phyloP scores from a whole-genome alignment of 2,797 vertebrate species.

The Euphonia xanthogaster region DNA sequence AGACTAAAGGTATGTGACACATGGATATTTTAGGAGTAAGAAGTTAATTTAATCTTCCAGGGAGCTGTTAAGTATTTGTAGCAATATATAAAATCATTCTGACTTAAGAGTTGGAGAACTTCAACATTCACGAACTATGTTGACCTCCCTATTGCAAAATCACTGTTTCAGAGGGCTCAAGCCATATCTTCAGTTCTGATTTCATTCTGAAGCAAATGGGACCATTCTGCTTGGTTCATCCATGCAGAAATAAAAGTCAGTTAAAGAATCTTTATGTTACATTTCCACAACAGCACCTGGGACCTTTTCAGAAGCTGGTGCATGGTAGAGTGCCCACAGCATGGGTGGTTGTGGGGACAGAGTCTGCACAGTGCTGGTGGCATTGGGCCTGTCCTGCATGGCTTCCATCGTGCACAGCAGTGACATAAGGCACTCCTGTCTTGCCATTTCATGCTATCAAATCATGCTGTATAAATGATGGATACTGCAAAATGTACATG shows the following conservation, averaged over 20 bases:
- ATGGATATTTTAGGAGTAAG: not conserved
- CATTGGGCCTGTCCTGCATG: too few relatives aligned
- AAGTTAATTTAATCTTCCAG: not conserved
- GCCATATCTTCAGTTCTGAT: not conserved
- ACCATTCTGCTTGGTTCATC: not conserved
- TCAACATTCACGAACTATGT: not conserved
- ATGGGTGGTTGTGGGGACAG: not conserved
- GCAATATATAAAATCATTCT: not conserved
- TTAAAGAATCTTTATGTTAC: not conserved
- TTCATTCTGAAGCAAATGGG: not conserved
- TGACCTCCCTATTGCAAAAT: not conserved
- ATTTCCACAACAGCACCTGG: not conserved
- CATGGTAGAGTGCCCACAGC: not conserved
- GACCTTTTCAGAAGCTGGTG: not conserved
- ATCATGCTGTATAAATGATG: not conserved
- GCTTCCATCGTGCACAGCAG: not conserved
- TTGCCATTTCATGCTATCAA: not conserved
- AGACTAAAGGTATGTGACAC: not conserved
- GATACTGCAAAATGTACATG: not conserved
- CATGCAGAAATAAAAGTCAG: not conserved
- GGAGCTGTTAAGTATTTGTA: not conserved
- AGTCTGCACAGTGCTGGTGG: too few relatives aligned
- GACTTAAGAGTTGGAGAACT: not conserved
- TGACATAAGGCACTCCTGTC: too few relatives aligned
- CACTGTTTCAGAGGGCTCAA: not conserved